These are phyloP conservation scores for Magallana nippona DNA, from an alignment of 2,888 invertebrate genomes.

Conservation along the genomic window DNA sequence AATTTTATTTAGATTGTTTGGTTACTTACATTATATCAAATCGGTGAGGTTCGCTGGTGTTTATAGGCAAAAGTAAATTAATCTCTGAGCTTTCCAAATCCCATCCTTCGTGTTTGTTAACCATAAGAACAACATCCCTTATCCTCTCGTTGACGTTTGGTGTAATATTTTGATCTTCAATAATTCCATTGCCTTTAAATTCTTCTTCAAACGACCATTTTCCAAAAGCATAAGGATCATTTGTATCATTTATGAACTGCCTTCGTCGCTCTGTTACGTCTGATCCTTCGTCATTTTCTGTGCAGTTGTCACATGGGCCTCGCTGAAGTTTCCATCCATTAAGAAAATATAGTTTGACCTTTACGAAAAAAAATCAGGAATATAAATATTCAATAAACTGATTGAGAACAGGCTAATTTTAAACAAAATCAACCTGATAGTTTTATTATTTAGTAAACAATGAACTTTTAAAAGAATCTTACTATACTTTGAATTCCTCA, in stretches of 20 bases:
- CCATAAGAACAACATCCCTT: conserved; percentile 25
- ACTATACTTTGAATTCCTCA: too few species aligned
- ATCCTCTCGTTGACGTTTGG: not conserved
- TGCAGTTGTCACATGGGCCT: conserved; percentile 3
- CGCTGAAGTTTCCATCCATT: conserved; percentile 8
- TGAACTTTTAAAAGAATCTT: too few species aligned
- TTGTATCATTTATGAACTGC: not conserved
- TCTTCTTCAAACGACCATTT: not conserved
- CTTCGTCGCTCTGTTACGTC: not conserved
- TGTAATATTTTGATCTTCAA: not conserved
- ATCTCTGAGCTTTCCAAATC: not conserved
- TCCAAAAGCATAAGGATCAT: not conserved
- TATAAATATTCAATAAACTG: too few species aligned
- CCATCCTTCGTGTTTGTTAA: not conserved
- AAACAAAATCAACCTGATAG: too few species aligned
- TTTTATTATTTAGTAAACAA: too few species aligned
- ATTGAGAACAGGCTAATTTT: too few species aligned
- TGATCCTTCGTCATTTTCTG: not conserved
- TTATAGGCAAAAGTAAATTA: not conserved
- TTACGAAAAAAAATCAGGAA: too few species aligned
- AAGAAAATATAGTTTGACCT: conserved; percentile 5
- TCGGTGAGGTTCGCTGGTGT: not conserved
- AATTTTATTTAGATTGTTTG: too few species aligned
- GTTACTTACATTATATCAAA: conserved; percentile 1
- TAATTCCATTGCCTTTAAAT: too few species aligned